A percentile compares a stretch with the other conserved stretches of the same genome.
These are phyloP conservation scores for Hartigia nigra DNA, from an alignment of 2,888 invertebrate genomes.

Conservation along the genomic window DNA sequence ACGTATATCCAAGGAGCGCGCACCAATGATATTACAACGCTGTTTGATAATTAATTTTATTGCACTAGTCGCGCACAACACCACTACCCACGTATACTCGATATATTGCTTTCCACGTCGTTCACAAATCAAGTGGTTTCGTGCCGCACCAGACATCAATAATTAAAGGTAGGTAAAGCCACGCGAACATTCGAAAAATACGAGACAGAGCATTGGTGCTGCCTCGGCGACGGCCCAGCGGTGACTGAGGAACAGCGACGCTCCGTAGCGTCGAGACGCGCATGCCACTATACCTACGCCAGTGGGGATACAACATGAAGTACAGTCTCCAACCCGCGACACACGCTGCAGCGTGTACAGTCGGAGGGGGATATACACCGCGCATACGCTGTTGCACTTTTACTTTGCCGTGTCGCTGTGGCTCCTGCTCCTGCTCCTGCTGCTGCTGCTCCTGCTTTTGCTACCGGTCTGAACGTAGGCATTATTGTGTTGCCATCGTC, in stretches of 20 bases:
- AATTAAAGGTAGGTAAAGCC: slow-evolving; percentile 7
- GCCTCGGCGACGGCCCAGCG: slow-evolving; percentile 60
- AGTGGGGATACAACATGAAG: background rate
- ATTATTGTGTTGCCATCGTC: background rate
- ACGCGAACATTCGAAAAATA: slow-evolving; percentile 31
- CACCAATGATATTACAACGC: background rate
- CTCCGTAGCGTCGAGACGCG: slow-evolving; percentile 46
- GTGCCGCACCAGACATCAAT: slow-evolving; percentile 31
- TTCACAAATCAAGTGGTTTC: slow-evolving; percentile 22
- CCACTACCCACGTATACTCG: slow-evolving; percentile 32
- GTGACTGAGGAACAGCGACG: slow-evolving; percentile 56
- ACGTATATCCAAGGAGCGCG: slow-evolving; percentile 50
- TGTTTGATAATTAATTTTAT: slow-evolving; percentile 24
- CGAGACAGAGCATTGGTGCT: slow-evolving; percentile 46
- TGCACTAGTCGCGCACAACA: slow-evolving; percentile 52
- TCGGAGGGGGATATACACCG: background rate
- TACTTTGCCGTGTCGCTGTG: background rate
- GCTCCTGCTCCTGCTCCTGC: no score
- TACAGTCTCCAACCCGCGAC: background rate
- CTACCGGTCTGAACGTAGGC: background rate
- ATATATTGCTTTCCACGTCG: slow-evolving; percentile 31
- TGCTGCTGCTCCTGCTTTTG: background rate
- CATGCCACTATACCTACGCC: slow-evolving; percentile 25
- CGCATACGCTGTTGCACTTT: background rate
- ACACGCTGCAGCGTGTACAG: slow-evolving; percentile 18